Conservation (phyloP, 2,888 invertebrate genomes). For the Xestia ashworthii region DNA sequence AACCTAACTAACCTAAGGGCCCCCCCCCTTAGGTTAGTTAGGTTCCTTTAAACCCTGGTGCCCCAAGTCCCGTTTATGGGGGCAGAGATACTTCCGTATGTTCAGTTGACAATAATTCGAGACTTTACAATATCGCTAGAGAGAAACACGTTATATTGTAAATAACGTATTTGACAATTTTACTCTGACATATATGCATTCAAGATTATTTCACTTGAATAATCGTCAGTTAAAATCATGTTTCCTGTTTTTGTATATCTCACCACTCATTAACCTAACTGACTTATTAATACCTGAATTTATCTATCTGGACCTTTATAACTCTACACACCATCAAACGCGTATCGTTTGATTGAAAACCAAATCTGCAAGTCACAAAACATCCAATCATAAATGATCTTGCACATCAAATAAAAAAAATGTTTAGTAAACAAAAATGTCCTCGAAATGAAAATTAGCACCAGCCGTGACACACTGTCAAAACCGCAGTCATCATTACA, state of each 20-base stretch:
- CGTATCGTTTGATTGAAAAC: too few species aligned
- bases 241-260: background rate
- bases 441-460: slow-evolving; percentile 1
- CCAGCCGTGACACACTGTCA: background rate
- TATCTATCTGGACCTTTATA: background rate
- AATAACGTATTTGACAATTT: too few species aligned
- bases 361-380: slow-evolving; percentile 2
- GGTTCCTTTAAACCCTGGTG: too few species aligned
- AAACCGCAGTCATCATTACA: background rate
- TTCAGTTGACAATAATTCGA: too few species aligned
- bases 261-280: background rate
- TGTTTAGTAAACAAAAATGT: background rate
- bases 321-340: background rate
- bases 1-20: too few species aligned
- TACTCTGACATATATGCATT: too few species aligned
- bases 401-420: background rate
- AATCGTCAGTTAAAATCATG: background rate
- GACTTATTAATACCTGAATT: background rate
- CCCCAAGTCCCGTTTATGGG: too few species aligned
- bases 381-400: background rate
- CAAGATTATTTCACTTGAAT: background rate
- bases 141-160: too few species aligned
- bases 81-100: too few species aligned
- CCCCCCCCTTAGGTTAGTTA: too few species aligned
- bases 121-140: too few species aligned